Evolutionary conservation across 2,113 vertebrate species (phyloP).

Genomic region (Telmatochromis brachygnathus): DNA sequence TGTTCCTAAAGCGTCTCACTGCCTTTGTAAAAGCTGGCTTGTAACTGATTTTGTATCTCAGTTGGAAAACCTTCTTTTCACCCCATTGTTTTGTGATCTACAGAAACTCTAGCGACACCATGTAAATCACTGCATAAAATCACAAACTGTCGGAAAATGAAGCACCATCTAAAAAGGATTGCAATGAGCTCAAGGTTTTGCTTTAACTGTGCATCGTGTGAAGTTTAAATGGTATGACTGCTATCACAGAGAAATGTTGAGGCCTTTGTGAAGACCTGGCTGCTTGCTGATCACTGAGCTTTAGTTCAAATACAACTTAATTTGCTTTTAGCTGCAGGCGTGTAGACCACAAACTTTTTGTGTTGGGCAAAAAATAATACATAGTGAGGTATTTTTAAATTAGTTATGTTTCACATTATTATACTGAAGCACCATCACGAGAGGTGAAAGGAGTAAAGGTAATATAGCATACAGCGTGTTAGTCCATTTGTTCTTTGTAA

Average conservation of each 20-base stretch:
- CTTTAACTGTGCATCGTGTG: neutral
- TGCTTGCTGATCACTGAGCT: neutral
- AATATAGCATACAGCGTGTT: neutral
- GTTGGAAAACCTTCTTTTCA: neutral
- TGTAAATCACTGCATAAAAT: neutral
- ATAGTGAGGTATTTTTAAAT: neutral
- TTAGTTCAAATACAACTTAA: neutral
- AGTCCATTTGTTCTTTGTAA: neutral
- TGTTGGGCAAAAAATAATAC: accelerated
- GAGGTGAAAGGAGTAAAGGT: neutral
- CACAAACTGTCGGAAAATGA: neutral
- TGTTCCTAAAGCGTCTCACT: neutral
- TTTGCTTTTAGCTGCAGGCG: neutral
- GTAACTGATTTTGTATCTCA: neutral
- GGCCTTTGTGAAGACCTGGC: neutral
- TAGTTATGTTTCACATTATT: neutral
- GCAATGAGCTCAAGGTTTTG: neutral
- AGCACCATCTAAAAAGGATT: neutral
- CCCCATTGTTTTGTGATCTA: neutral
- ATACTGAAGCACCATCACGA: neutral
- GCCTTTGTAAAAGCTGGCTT: neutral
- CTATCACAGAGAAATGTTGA: neutral
- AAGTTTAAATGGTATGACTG: neutral
- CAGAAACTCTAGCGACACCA: neutral
- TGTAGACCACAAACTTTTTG: neutral